Evolutionary conservation across 2,888 invertebrate genomes (phyloP), one percentile per base, ranked within the genome.

Genomic region (Kryphioiulus occultus): DNA sequence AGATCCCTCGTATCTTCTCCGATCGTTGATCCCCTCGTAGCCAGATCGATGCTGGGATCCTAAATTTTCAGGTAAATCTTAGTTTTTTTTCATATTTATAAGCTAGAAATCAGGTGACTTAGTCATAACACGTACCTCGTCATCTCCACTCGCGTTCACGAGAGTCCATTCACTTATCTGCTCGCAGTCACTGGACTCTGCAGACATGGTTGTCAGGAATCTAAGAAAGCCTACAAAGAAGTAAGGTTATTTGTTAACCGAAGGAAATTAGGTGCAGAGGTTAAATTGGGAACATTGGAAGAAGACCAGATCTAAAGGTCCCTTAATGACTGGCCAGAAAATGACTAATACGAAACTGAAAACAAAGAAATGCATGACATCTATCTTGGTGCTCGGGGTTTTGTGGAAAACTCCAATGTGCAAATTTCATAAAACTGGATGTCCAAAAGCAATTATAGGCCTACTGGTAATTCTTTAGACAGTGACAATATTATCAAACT

Each of bases 131-230:
- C 47, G 10, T 47, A 86, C 86, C 30, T 86, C 86, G n/a, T 86
- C 86, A 30, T 86, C 86, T 32, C 86, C 86, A 53, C 2, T 53
- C n/a, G 53, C 26, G 19, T 47, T 32, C 44, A 86, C 47, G 32
- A 86, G 26, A 26, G 86, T 86, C 86, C 86, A 86, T 32, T 53
- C 86, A 26, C 30, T 86, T 10, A 86, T 26, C 0, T 47, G 86
- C n/a, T 86, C 86, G 26, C 47, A 19, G 30, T 86, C 86, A 19
- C 53, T 53, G 22, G 53, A 86, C 86, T 86, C 86, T 10, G 17
- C 22, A 53, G 86, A 86, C 86, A 86, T 86, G 86, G 39, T 85
- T 85, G 78, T 78, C 26, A 78, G 1, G 12, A 26, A 78, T 26
- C 10, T 78, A 30, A 30, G 30, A 26, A 78, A 78, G 78, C 78